Evolutionary conservation across 2,888 invertebrate species (phyloP), one percentile per base, ranked within the genome.

Genomic region (Syrphus vitripennis): DNA sequence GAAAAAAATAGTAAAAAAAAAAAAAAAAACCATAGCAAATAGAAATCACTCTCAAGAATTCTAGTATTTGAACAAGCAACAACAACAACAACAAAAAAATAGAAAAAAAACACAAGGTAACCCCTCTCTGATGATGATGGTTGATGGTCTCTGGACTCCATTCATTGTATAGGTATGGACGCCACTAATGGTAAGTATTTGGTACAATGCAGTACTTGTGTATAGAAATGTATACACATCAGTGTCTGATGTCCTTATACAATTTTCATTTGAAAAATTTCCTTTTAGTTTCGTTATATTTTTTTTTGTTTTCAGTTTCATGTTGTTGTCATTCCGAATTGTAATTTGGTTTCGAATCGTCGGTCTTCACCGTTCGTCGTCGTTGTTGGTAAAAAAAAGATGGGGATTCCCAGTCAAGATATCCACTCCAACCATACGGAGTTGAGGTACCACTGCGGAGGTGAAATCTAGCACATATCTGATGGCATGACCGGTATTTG

Each of bases 271-370:
- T 16, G n/a, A 42, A 45, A n/a, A 26, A 45, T 29, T 31, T 45
- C 12, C 6, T 37, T 40, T 50, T 67, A 61, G 12, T 21, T 48
- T 45, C 9, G n/a, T 26, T 26, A 26, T 29, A 9, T n/a, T 45
- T 16, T 16, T 61, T 40, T 31, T 45, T 45, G 59, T 63, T 37
- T 19, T 37, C 34, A 70, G 16, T 55, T 55, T 5, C 29, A 16
- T 57, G 67, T 83, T 70, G 79, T 70, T 74, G 72, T 67, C 79
- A 63, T 21, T 74, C n/a, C 61, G 70, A 79, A 70, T 78, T 83
- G 69, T 69, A 70, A 70, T 79, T 75, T 70, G 69, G 75, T 83
- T 70, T 70, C 70, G 21, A 74, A 31, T 74, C 45, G 16, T 69
- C 45, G 42, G 45, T n/a, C n/a, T n/a, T n/a, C n/a, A n/a, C n/a